These are phyloP conservation scores for Cepaea nemoralis DNA, from an alignment of 1,140 invertebrate genomes.

Conservation along the genomic window DNA sequence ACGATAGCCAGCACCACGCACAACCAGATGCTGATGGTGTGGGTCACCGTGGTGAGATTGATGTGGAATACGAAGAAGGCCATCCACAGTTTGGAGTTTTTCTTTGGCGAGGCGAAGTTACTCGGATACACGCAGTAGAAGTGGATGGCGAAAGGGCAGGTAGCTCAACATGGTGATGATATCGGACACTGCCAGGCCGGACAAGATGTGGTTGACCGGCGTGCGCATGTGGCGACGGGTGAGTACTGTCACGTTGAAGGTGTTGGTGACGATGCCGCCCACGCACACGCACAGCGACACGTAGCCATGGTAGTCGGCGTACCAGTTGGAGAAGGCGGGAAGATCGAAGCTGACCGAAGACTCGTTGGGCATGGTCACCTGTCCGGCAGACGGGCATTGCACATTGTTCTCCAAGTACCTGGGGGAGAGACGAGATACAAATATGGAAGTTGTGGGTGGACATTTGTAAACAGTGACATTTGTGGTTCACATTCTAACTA, in stretches of 20 bases:
- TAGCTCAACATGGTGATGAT: conserved; percentile 91
- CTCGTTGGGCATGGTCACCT: conserved; percentile 37
- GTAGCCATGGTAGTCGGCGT: conserved; percentile 79
- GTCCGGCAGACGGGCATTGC: conserved; percentile 29
- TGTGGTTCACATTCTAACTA: no score
- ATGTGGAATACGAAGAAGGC: conserved; percentile 67
- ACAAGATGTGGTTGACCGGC: conserved; percentile 88
- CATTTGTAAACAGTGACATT: no score
- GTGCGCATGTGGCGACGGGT: conserved; percentile 87
- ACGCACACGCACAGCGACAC: conserved; percentile 83
- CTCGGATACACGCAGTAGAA: conserved; percentile 63
- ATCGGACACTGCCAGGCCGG: conserved; percentile 86
- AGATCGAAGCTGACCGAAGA: conserved; percentile 48
- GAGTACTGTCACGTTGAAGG: conserved; percentile 89
- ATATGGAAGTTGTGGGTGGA: background rate
- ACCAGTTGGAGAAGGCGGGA: conserved; percentile 62
- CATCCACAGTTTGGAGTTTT: conserved; percentile 65
- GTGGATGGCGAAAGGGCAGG: conserved; percentile 85
- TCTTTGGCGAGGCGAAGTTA: conserved; percentile 43
- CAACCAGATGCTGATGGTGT: conserved; percentile 93
- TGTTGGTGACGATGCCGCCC: conserved; percentile 89
- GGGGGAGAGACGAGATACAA: conserved; percentile 11
- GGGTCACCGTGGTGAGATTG: conserved; percentile 84
- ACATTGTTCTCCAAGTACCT: conserved; percentile 54
- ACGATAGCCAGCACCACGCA: conserved; percentile 92